Evolutionary conservation across 2,113 vertebrate species (phyloP).

Genomic region (Callospermophilus lateralis): DNA sequence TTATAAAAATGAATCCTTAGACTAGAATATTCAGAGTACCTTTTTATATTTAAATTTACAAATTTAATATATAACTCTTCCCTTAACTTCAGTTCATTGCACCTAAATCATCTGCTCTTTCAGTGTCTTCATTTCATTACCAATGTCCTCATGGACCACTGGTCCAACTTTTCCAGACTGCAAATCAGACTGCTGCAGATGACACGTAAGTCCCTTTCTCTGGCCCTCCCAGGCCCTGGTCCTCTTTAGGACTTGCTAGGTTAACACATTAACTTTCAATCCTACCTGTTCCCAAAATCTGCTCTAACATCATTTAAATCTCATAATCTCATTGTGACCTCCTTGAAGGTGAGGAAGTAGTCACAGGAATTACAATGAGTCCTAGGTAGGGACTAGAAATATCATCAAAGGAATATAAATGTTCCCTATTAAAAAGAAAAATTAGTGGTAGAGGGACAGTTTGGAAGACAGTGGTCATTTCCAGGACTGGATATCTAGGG

Average conservation of each 20-base stretch:
- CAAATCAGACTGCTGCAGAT: neutral
- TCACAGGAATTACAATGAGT: neutral
- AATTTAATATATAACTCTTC: neutral
- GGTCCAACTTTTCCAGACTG: neutral
- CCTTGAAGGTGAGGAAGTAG: neutral
- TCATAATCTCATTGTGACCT: neutral
- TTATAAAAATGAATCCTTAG: neutral
- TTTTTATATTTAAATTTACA: neutral
- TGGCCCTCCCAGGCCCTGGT: neutral
- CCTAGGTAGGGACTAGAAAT: neutral
- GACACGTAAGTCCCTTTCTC: no score
- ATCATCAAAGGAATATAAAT: constrained; percentile 38
- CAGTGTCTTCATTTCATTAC: neutral
- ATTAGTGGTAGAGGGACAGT: neutral
- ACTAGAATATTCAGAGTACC: constrained; percentile 29
- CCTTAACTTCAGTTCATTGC: neutral
- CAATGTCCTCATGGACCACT: neutral
- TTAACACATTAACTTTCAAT: neutral
- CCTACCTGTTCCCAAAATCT: neutral
- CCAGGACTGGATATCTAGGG: neutral
- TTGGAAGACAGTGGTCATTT: neutral
- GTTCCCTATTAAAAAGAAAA: neutral
- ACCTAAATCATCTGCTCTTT: neutral
- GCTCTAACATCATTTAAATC: neutral
- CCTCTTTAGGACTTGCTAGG: neutral